Conservation (phyloP, 2,113 vertebrate species). For the Okapia johnstoni region DNA sequence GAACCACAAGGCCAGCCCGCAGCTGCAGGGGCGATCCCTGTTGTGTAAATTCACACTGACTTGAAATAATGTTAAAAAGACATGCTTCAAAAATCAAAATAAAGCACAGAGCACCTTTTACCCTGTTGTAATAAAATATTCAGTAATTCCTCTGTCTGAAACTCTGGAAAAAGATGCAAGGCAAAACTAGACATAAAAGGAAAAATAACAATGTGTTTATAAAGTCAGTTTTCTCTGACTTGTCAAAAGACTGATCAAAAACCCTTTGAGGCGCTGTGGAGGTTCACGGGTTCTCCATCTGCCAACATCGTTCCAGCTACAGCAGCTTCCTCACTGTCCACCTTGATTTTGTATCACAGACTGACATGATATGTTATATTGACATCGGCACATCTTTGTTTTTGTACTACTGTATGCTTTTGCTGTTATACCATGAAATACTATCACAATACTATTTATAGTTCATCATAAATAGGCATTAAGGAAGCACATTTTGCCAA, state of each 20-base stretch:
- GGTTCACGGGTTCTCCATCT: neutral
- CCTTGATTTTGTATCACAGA: neutral
- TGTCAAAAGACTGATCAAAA: neutral
- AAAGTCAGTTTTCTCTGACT: neutral
- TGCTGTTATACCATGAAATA: neutral
- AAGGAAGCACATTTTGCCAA: neutral
- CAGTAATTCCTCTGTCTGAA: neutral
- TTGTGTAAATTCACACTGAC: neutral
- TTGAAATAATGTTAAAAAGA: neutral
- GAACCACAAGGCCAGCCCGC: fast-evolving
- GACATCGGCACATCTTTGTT: neutral
- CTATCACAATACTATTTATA: neutral
- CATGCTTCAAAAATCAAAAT: neutral
- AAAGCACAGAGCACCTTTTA: neutral
- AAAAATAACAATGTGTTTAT: neutral
- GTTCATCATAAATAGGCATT: neutral
- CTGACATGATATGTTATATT: neutral
- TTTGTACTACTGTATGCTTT: neutral
- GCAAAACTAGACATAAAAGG: neutral
- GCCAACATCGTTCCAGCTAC: neutral
- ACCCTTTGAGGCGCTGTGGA: neutral
- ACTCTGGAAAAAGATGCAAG: neutral
- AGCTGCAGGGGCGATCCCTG: fast-evolving
- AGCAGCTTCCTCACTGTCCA: neutral
- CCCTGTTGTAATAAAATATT: neutral